These are phyloP conservation scores for Eleginops maclovinus DNA, from an alignment of 2,113 vertebrate species.

Conservation along the genomic window DNA sequence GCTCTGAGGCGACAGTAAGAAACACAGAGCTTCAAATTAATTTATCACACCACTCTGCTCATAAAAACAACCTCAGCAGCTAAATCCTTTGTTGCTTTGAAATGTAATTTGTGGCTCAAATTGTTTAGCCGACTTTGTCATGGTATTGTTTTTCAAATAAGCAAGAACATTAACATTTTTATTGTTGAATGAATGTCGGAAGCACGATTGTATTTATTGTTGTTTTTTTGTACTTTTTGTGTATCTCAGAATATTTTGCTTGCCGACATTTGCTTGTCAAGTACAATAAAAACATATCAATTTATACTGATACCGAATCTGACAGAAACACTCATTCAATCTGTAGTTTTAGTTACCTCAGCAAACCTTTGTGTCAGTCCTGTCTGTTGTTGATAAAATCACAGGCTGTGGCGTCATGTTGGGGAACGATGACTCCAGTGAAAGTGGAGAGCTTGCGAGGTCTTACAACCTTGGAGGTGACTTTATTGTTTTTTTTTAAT, in stretches of 20 bases:
- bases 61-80: background rate
- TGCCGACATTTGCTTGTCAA: background rate
- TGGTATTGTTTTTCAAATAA: background rate
- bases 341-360: slow-evolving; percentile 33
- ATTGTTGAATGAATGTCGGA: background rate
- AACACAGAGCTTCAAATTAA: slow-evolving; percentile 16
- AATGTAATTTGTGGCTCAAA: slow-evolving; percentile 23
- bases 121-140: background rate
- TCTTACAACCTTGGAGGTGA: slow-evolving; percentile 24
- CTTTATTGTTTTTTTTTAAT: slow-evolving; percentile 41
- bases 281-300: slow-evolving; percentile 14
- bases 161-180: slow-evolving; percentile 6
- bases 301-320: slow-evolving; percentile 26
- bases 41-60: slow-evolving; percentile 5
- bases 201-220: background rate
- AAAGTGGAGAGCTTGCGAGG: slow-evolving; percentile 9
- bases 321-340: slow-evolving; percentile 27
- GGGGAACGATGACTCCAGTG: slow-evolving; percentile 21
- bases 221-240: slow-evolving; percentile 1
- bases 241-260: background rate
- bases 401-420: slow-evolving; percentile 13
- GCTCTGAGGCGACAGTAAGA: background rate
- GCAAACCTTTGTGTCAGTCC: background rate
- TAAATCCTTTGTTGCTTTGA: background rate
- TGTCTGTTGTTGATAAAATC: slow-evolving; percentile 2